phyloP scores from a whole-genome alignment of 2,797 vertebrate species.

The Liasis olivaceus region DNA sequence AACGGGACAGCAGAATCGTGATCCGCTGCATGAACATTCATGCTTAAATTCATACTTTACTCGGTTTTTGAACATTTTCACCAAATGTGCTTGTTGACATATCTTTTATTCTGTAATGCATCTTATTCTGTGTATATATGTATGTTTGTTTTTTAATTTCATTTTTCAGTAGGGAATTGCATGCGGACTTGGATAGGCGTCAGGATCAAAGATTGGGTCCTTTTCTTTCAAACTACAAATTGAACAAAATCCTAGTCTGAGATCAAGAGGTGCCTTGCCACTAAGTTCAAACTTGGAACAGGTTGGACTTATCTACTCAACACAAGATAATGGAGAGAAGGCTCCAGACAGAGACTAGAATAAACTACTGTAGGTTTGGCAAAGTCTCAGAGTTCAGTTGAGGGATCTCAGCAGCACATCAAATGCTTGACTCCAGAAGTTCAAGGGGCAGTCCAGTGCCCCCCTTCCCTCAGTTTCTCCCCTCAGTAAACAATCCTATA shows the following conservation, averaged over 20 bases:
- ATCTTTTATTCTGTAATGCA: neutral
- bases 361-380: neutral
- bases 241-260: neutral
- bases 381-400: neutral
- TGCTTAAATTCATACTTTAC: neutral
- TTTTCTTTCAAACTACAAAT: neutral
- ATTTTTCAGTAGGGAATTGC: neutral
- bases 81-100: neutral
- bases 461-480: neutral
- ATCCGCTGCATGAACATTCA: neutral
- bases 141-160: neutral
- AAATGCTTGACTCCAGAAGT: neutral
- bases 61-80: neutral
- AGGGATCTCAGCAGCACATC: neutral
- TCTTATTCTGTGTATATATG: neutral
- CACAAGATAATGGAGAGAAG: neutral
- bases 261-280: neutral
- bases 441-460: neutral
- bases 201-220: neutral
- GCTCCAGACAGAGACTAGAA: neutral
- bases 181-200: neutral
- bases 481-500: neutral
- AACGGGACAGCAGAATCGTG: neutral
- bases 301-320: neutral
- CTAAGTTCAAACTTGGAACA: neutral